Base-by-base conservation (phyloP, 1,140 invertebrate species). In the Goniozus legneri region DNA sequence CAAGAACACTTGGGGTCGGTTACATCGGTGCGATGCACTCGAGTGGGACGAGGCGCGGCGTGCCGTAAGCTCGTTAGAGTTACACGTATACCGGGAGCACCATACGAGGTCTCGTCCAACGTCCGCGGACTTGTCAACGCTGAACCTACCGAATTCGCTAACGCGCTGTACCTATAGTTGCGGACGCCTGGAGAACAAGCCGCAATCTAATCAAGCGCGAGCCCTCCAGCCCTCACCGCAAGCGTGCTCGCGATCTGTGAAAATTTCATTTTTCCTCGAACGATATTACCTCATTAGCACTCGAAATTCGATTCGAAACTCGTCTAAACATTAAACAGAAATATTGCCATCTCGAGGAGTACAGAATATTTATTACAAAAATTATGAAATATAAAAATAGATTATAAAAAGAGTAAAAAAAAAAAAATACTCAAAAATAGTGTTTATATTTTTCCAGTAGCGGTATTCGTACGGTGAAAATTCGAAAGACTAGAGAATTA, bases 171-270 rank as follows among this genome's bases (percentile, higher is more conserved):
- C 60, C 57, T 65, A 62, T 57, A n/a, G n/a, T n/a, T n/a, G 62
- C 58, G 54, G 59, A 65, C 54, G 61, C 56, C 64, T 62, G 55
- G 38, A 60, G 56, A 60, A 67, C 67, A 64, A 58, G 55, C 66
- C 65, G 49, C 67, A 70, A 70, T 70, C 62, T 68, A 67, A 71
- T 71, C 64, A 62, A 59, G 67, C 66, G n/a, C n/a, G n/a, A n/a
- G n/a, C n/a, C n/a, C n/a, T n/a, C n/a, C n/a, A n/a, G n/a, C n/a
- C n/a, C 58, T 54, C 52, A 62, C 67, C 69, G 60, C 64, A 70
- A 64, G 67, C 62, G 58, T n/a, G n/a, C n/a, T n/a, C n/a, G n/a
- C n/a, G n/a, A n/a, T n/a, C n/a, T n/a, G n/a, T n/a, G n/a, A n/a
- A n/a, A n/a, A n/a, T n/a, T n/a, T n/a, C n/a, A n/a, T n/a, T n/a